Evolutionary conservation across 2,888 invertebrate species (phyloP), one percentile per base, ranked within the genome.

Genomic region (Conistra vaccinii): DNA sequence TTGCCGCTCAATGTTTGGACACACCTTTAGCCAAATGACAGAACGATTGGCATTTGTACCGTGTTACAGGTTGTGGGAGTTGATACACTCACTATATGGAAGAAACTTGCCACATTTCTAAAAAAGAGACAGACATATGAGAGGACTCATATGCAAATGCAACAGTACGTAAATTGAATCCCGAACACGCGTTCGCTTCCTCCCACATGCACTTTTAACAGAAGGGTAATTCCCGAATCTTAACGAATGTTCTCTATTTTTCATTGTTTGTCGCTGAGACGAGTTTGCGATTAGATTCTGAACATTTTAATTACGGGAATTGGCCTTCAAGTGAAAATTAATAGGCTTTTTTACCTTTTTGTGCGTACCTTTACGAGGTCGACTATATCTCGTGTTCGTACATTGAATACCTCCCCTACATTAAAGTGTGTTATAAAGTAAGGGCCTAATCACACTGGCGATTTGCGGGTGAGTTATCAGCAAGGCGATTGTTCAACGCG

Each of bases 121-220:
- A 78, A 73, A 57, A 39, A 61, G 23, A 29, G 14, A 63, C 58
- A 29, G 14, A 63, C 58, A 58, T 48, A 35, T 42, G 35, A 67
- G 7, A 48, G 23, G 42, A 69, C 53, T 39, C 35, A n/a, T 68
- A 84, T 60, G 73, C 75, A 84, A 86, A 86, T 81, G n/a, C n/a
- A 81, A 65, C 45, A 60, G 70, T 35, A 76, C 61, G 55, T 77
- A 20, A 48, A 7, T 48, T 53, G 71, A 74, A 83, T 42, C n/a
- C n/a, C 57, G 69, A 60, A 72, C 57, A 60, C 55, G 53, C 26
- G 67, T 76, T 63, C 45, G 45, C 17, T 81, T 48, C 58, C 51
- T 32, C 45, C 39, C 26, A 51, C 48, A 58, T 68, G 72, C 72
- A 48, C 48, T 29, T n/a, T 26, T 53, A 53, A 14, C 14, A 39